A percentile compares a stretch with the other conserved stretches of the same genome.
These are phyloP conservation scores for Xestia ashworthii DNA, from an alignment of 2,888 invertebrate species.

Conservation along the genomic window DNA sequence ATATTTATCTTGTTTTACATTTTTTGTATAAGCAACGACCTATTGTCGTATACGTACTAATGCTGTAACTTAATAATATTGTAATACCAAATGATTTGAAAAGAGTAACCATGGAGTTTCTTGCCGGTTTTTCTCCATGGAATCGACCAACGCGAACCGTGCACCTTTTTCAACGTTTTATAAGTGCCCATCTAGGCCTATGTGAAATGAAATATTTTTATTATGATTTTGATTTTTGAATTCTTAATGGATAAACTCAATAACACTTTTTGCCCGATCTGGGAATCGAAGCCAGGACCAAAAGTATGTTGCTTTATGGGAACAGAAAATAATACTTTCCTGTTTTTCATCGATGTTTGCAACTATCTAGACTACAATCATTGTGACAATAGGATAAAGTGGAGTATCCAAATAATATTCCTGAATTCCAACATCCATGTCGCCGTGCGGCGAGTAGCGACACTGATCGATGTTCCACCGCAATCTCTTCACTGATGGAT, in stretches of 20 bases:
- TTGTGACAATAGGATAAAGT: neutral
- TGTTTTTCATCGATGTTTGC: neutral
- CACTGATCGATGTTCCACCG: constrained; percentile 70
- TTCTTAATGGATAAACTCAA: neutral
- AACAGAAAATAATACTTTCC: neutral
- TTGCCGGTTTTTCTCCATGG: too few relatives aligned
- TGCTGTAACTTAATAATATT: too few relatives aligned
- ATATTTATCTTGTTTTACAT: too few relatives aligned
- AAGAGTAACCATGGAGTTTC: too few relatives aligned
- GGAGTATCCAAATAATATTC: constrained; percentile 17
- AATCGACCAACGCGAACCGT: too few relatives aligned
- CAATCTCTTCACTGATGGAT: constrained; percentile 70
- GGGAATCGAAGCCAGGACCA: neutral
- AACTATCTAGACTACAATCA: neutral
- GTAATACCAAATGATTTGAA: too few relatives aligned
- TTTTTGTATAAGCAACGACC: too few relatives aligned
- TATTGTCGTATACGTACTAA: too few relatives aligned
- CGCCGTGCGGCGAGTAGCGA: constrained; percentile 55
- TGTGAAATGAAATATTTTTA: too few relatives aligned
- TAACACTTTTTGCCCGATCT: neutral
- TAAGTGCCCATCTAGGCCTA: too few relatives aligned
- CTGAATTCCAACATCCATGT: constrained; percentile 16
- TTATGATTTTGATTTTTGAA: too few relatives aligned
- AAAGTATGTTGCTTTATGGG: neutral
- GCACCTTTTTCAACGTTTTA: too few relatives aligned